Base-by-base conservation (phyloP, 2,113 vertebrate species). In the Rhinichthys klamathensis region DNA sequence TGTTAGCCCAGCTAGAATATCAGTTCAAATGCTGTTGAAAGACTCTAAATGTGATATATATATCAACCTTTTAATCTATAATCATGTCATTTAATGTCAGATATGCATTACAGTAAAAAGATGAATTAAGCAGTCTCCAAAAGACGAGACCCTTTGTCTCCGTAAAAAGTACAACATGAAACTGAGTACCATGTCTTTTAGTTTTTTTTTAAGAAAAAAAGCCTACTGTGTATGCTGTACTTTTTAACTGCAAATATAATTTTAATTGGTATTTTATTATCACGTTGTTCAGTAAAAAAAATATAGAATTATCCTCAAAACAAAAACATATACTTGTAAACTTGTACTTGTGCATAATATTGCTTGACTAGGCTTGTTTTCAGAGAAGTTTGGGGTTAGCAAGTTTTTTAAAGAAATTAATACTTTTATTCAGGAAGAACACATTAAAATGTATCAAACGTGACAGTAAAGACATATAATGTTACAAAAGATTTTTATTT, bases 1-100 rank as follows among this genome's bases (percentile, higher is more conserved):
- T 58, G 51, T 83, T 58, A 58, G 6, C 80, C 21, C 30, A 72
- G 67, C 23, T 32, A 21, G 4, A 69, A 58, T 72, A 49, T 23
- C 25, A 23, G 2, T 30, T 82, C 63, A 82, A 30, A 15, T 27
- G 25, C 18, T 51, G 46, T 15, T n/a, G 18, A 70, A 32, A 69
- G 44, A 56, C 46, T 82, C 65, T 56, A 54, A 82, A 82, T 72
- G 63, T 82, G 80, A 82, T 54, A 21, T 56, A 21, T 56, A 83
- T 56, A 10, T 82, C 49, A 38, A 41, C 49, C 51, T 25, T 56
- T 72, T 83, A 83, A 72, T 83, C 65, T 54, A 56, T 51, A 72
- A 13, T 81, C 25, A 51, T 70, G 23, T 15, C 30, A 25, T 56
- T 72, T 82, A 72, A 82, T 82, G 46, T 49, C 12, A 23, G 65